Evolutionary conservation across 2,113 vertebrate genomes (phyloP), one percentile per base, ranked within the genome.

Genomic region (Brachyistius frenatus): DNA sequence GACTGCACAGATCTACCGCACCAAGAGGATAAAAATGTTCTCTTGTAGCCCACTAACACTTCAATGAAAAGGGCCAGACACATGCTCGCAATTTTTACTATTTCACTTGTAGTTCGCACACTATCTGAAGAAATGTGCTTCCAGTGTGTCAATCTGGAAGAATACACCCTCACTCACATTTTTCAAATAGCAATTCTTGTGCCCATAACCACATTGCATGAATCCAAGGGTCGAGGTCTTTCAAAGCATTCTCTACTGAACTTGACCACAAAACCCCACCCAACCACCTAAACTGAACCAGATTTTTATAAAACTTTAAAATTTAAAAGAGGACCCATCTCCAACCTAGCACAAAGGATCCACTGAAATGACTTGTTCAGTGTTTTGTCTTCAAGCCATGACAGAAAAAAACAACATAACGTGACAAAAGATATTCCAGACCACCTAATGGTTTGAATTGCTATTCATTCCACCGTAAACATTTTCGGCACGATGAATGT

Each of bases 161-260:
- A 91, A 70, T 67, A 50, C 49, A 76, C 46, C 50, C 55, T 74
- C 76, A 83, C 87, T 74, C 76, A 83, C 87, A 94, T 93, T 88
- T 92, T 89, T 93, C 76, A 84, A 90, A 94, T 93, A 91, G 89
- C 85, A 81, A 82, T 73, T 15, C 75, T 65, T 87, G 88, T 89
- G 86, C 88, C 86, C 91, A 84, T 88, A 90, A 94, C 93, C 94
- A 90, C 94, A 93, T 83, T 74, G 82, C 83, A 93, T 88, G 91
- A 81, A 87, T 85, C 91, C 78, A 61, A 78, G 88, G 81, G 86
- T 88, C 16, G 82, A 90, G 88, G 93, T 91, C 88, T 92, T 92
- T 87, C 82, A 89, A 92, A 90, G 86, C 90, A 91, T 91, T 93
- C 87, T 90, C 79, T 62, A 65, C 73, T 83, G 65, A 89, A 89